Conservation (phyloP, 2,888 invertebrate genomes). For the Platycheirus albimanus region DNA sequence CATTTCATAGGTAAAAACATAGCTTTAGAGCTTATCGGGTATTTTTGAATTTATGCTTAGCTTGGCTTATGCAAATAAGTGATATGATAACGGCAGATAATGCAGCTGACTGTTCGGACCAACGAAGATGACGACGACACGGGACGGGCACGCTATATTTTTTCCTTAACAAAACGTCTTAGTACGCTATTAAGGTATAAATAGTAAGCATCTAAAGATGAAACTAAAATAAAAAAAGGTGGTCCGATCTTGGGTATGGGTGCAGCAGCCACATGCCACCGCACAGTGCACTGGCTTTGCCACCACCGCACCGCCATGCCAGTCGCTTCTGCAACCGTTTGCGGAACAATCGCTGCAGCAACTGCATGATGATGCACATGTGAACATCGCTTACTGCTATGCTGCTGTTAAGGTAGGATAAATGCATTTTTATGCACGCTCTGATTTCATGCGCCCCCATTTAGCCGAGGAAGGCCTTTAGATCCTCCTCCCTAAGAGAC, state of each 20-base stretch:
- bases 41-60: conserved; percentile 69
- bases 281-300: too few species aligned
- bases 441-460: conserved; percentile 65
- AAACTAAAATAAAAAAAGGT: conserved; percentile 19
- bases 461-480: conserved; percentile 22
- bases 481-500: conserved; percentile 52
- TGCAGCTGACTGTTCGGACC: conserved; percentile 58
- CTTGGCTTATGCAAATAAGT: conserved; percentile 68
- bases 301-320: too few species aligned
- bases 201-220: conserved; percentile 46
- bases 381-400: conserved; percentile 32
- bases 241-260: conserved; percentile 55
- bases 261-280: conserved; percentile 56
- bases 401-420: conserved; percentile 28
- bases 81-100: conserved; percentile 71
- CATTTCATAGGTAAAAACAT: conserved; percentile 23
- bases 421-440: conserved; percentile 67
- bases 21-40: conserved; percentile 34
- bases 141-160: conserved; percentile 36
- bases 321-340: too few species aligned
- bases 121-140: not conserved
- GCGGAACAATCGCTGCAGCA: conserved; percentile 12
- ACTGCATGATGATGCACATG: conserved; percentile 38
- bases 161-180: conserved; percentile 35
- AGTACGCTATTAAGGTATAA: conserved; percentile 59